phyloP scores from a whole-genome alignment of 2,113 vertebrate species.

The Urocitellus parryii region DNA sequence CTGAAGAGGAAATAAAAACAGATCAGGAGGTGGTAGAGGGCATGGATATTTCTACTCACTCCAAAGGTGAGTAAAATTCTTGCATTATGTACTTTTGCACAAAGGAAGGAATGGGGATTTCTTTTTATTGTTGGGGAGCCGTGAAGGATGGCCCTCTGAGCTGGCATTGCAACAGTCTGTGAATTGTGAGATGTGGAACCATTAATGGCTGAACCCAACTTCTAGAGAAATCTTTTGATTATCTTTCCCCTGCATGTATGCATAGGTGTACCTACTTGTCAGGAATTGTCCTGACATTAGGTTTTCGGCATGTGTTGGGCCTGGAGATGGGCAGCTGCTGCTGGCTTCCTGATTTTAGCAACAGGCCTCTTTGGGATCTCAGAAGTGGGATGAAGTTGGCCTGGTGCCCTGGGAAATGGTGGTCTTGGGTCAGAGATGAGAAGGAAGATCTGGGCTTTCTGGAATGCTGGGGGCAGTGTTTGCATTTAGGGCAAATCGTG shows the following conservation, averaged over 20 bases:
- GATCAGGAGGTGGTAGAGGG: slow-evolving; percentile 98
- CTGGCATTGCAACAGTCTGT: not conserved
- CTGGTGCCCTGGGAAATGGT: too few relatives aligned
- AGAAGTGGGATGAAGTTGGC: too few relatives aligned
- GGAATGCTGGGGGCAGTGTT: too few relatives aligned
- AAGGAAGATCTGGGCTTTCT: too few relatives aligned
- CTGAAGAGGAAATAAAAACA: slow-evolving; percentile 97
- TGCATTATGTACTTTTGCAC: slow-evolving; percentile 14
- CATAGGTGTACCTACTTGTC: not conserved
- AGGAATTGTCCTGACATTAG: not conserved
- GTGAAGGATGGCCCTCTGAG: not conserved
- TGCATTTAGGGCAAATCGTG: too few relatives aligned
- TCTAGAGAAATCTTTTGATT: slow-evolving; percentile 9
- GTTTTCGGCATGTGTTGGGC: not conserved
- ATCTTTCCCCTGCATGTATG: not conserved
- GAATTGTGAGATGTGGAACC: not conserved
- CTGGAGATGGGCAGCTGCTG: not conserved
- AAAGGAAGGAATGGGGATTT: slow-evolving; percentile 8
- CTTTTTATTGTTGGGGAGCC: slow-evolving; percentile 35
- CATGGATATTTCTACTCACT: slow-evolving; percentile 97
- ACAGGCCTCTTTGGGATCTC: not conserved
- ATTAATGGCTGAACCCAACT: slow-evolving; percentile 51
- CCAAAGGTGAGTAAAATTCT: slow-evolving; percentile 93
- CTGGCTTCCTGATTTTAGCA: slow-evolving; percentile 55
- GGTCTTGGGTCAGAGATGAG: too few relatives aligned